phyloP scores from a whole-genome alignment of 2,113 vertebrate species.

The Ammospiza caudacuta region DNA sequence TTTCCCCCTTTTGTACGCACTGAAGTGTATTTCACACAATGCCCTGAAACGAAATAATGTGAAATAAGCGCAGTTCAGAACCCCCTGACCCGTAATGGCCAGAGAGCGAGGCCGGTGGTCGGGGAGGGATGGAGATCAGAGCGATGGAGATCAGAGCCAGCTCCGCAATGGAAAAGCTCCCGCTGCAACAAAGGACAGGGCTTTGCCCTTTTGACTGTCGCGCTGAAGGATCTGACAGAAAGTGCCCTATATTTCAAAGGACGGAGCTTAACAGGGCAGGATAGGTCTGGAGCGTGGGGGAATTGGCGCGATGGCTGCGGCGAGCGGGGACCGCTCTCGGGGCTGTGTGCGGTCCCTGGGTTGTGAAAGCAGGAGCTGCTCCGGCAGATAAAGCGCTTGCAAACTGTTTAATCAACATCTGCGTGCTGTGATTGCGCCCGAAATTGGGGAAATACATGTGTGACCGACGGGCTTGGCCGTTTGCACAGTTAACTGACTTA shows the following conservation, averaged over 20 bases:
- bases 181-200: neutral
- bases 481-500: neutral
- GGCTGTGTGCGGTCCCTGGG: neutral
- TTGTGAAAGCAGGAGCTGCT: neutral
- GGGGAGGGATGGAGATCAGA: neutral
- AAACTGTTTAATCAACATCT: neutral
- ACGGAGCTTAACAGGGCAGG: constrained; percentile 3
- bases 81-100: neutral
- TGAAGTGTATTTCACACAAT: neutral
- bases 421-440: neutral
- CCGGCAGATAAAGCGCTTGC: neutral
- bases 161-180: neutral
- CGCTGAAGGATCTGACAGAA: neutral
- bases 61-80: neutral
- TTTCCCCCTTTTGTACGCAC: fast-evolving
- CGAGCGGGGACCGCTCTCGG: neutral
- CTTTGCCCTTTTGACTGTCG: neutral
- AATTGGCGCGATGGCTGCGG: neutral
- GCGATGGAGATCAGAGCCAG: neutral
- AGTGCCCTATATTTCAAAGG: constrained; percentile 23
- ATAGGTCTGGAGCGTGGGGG: neutral
- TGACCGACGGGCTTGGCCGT: neutral
- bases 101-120: neutral
- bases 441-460: neutral
- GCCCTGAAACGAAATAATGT: neutral